Evolutionary conservation across 2,797 vertebrate species (phyloP).

Genomic region (Sebastes nivosus): DNA sequence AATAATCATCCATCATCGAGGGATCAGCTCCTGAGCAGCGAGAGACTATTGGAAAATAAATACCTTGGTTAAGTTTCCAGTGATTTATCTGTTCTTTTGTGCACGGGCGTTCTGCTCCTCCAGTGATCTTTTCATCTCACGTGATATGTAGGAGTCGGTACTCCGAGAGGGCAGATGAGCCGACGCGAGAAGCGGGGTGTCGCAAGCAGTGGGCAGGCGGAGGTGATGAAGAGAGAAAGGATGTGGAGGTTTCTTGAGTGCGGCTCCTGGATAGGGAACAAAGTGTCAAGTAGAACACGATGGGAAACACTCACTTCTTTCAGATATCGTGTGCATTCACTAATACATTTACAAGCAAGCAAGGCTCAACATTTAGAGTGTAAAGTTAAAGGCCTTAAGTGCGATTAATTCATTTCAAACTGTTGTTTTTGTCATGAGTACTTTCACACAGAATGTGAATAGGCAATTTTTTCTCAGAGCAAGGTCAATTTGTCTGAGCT

Average conservation of each 20-base stretch:
- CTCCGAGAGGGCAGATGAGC: constrained; percentile 58
- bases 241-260: constrained; percentile 52
- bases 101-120: constrained; percentile 18
- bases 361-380: neutral
- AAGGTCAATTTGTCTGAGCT: too few species aligned
- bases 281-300: constrained; percentile 56
- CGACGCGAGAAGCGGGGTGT: constrained; percentile 56
- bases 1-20: constrained; percentile 53
- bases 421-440: too few species aligned
- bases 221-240: constrained; percentile 44
- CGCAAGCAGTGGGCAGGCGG: constrained; percentile 53
- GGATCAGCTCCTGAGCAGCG: constrained; percentile 22
- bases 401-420: too few species aligned
- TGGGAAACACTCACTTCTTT: constrained; percentile 20
- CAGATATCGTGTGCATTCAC: neutral
- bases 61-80: constrained; percentile 25
- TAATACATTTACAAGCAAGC: constrained; percentile 12
- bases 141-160: constrained; percentile 60
- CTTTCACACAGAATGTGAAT: too few species aligned
- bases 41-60: constrained; percentile 33
- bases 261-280: constrained; percentile 22
- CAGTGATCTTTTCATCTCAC: constrained; percentile 48
- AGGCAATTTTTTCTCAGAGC: too few species aligned
- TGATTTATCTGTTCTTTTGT: constrained; percentile 33
- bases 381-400: too few species aligned